A percentile compares a stretch with the other conserved stretches of the same genome.
These are phyloP conservation scores for Drosophila ironensis DNA, from an alignment of 1,140 invertebrate species.

Conservation along the genomic window DNA sequence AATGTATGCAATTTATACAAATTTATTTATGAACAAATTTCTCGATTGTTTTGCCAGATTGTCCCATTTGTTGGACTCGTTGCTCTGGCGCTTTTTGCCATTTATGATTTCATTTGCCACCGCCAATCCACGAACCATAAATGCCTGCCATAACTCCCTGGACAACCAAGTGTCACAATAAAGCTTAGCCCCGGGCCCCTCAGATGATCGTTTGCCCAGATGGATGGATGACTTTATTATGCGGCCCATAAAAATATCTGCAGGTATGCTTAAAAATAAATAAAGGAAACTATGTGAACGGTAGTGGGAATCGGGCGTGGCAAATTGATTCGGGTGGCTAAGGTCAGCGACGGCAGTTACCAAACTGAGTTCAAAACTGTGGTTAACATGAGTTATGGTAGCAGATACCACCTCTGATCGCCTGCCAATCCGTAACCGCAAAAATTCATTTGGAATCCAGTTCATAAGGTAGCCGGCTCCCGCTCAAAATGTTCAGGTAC, in stretches of 20 bases:
- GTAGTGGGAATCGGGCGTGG: conserved; percentile 34
- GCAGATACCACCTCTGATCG: conserved; percentile 3
- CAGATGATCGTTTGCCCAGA: conserved; percentile 28
- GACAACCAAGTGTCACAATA: conserved; percentile 56
- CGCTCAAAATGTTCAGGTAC: conserved; percentile 4
- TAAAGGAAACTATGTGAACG: conserved; percentile 16
- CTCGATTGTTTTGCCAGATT: conserved; percentile 56
- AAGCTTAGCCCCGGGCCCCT: conserved; percentile 14
- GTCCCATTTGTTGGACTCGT: conserved; percentile 37
- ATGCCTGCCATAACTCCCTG: conserved; percentile 22
- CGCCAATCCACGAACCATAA: conserved; percentile 58
- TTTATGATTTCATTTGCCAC: conserved; percentile 64
- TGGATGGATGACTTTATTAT: conserved; percentile 58
- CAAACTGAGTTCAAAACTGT: conserved; percentile 14
- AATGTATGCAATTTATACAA: conserved; percentile 49
- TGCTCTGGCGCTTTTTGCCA: conserved; percentile 60
- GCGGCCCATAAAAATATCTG: not conserved
- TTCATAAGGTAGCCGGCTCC: not conserved
- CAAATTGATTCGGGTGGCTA: conserved; percentile 18
- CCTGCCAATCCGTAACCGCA: conserved; percentile 45
- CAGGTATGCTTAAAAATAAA: not conserved
- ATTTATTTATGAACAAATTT: conserved; percentile 61
- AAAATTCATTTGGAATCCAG: conserved; percentile 65
- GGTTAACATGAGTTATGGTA: conserved; percentile 5
- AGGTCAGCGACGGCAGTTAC: conserved; percentile 26